Percentiles rank a stretch among this genome's conserved stretches.
phyloP scores from a whole-genome alignment of 2,888 invertebrate genomes.

The Polydrusus tereticollis region DNA sequence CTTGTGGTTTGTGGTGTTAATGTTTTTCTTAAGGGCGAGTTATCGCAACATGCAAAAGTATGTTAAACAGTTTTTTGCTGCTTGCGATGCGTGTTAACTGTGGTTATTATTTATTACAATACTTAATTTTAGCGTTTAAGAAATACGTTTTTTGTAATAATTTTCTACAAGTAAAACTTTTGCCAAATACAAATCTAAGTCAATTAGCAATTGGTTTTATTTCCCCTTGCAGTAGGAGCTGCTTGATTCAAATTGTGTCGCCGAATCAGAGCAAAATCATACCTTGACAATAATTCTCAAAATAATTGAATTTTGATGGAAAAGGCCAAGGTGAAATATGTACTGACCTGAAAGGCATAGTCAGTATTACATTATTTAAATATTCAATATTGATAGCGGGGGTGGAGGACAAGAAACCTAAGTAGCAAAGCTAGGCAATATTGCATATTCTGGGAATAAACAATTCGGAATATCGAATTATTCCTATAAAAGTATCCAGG shows the following conservation, averaged over 20 bases:
- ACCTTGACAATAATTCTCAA: too few species aligned
- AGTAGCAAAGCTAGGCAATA: too few species aligned
- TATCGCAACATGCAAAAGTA: background rate
- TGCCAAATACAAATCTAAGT: constrained; percentile 62
- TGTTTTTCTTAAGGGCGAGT: constrained; percentile 5
- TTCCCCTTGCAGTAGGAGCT: background rate
- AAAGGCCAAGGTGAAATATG: too few species aligned
- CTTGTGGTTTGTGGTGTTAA: constrained; percentile 34
- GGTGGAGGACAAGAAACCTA: too few species aligned
- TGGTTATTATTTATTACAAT: constrained; percentile 35
- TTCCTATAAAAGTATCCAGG: too few species aligned
- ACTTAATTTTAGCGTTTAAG: constrained; percentile 46
- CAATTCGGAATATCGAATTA: too few species aligned
- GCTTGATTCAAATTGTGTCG: background rate
- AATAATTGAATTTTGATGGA: too few species aligned
- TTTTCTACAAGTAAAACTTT: constrained; percentile 59
- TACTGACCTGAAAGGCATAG: too few species aligned
- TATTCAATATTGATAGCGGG: too few species aligned
- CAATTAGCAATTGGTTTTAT: constrained; percentile 54
- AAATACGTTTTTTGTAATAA: constrained; percentile 54
- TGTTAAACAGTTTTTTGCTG: background rate
- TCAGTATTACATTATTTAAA: too few species aligned
- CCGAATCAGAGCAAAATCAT: background rate
- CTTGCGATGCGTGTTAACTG: constrained; percentile 1
- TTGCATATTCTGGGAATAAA: too few species aligned